Percentiles rank a stretch among this genome's conserved stretches.
phyloP scores from a whole-genome alignment of 2,888 invertebrate species.

The Heliconius charithonia region DNA sequence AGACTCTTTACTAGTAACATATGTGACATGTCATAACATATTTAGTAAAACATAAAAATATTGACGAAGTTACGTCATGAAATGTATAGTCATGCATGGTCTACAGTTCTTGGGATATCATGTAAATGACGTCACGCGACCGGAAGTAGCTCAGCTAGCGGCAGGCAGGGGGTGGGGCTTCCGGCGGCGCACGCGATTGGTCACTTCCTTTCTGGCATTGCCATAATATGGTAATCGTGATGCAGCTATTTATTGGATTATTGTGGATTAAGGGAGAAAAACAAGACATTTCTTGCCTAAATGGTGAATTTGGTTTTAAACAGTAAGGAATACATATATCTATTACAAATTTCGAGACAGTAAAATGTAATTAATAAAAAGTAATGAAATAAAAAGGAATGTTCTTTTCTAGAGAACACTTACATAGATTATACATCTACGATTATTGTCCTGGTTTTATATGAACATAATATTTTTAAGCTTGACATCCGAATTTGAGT shows the following conservation, averaged over 20 bases:
- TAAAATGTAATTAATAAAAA: no score
- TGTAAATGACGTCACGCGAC: slow-evolving; percentile 83
- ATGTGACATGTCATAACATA: background rate
- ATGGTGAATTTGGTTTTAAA: background rate
- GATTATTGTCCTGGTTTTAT: no score
- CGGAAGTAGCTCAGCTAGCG: slow-evolving; percentile 76
- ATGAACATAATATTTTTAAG: no score
- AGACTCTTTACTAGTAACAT: no score
- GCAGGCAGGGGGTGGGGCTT: slow-evolving; percentile 66
- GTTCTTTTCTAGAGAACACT: no score
- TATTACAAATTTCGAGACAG: no score
- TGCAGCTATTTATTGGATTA: slow-evolving; percentile 80
- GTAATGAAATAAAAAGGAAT: no score
- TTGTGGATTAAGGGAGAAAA: slow-evolving; percentile 41
- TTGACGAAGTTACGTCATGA: slow-evolving; percentile 14
- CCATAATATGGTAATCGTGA: slow-evolving; percentile 81
- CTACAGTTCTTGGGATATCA: slow-evolving; percentile 69
- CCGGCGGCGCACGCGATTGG: slow-evolving; percentile 81
- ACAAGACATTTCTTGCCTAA: background rate
- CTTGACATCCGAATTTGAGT: no score
- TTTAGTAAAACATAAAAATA: slow-evolving; percentile 5
- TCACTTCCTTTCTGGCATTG: slow-evolving; percentile 79
- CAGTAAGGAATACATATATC: background rate
- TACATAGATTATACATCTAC: no score
- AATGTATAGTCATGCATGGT: slow-evolving; percentile 57